These are phyloP conservation scores for Aradophagus sp. DNA, from an alignment of 1,140 invertebrate genomes.

Conservation along the genomic window DNA sequence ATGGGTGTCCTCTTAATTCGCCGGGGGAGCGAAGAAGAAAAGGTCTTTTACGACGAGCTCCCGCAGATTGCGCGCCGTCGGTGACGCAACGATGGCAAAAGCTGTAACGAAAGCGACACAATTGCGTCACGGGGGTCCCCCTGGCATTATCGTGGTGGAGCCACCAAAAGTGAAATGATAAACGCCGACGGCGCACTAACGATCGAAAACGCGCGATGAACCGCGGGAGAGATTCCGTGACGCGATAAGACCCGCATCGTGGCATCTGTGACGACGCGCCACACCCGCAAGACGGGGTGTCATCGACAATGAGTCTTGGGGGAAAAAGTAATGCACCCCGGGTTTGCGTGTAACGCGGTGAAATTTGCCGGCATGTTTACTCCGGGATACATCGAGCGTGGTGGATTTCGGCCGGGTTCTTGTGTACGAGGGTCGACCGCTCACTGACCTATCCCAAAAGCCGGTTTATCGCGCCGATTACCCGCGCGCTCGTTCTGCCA, in stretches of 20 bases:
- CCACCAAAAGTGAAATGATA: constrained; percentile 64
- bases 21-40: constrained; percentile 40
- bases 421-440: constrained; percentile 31
- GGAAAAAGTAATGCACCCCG: too few species aligned
- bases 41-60: constrained; percentile 44
- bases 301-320: too few species aligned
- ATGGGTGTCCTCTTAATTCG: constrained; percentile 55
- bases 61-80: constrained; percentile 42
- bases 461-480: constrained; percentile 35
- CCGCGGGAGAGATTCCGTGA: constrained; percentile 54
- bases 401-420: constrained; percentile 46
- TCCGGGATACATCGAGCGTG: constrained; percentile 44
- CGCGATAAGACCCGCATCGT: constrained; percentile 57
- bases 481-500: constrained; percentile 14
- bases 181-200: constrained; percentile 58
- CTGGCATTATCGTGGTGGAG: constrained; percentile 51
- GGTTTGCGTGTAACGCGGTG: too few species aligned
- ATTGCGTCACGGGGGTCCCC: constrained; percentile 63
- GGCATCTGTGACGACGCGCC: constrained; percentile 52
- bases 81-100: constrained; percentile 45
- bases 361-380: constrained; percentile 41
- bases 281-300: too few species aligned
- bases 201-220: constrained; percentile 59
- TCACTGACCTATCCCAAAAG: constrained; percentile 56
- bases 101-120: constrained; percentile 61